Evolutionary conservation across 2,113 vertebrate genomes (phyloP), one percentile per base, ranked within the genome.

Genomic region (Epinephelus lanceolatus): DNA sequence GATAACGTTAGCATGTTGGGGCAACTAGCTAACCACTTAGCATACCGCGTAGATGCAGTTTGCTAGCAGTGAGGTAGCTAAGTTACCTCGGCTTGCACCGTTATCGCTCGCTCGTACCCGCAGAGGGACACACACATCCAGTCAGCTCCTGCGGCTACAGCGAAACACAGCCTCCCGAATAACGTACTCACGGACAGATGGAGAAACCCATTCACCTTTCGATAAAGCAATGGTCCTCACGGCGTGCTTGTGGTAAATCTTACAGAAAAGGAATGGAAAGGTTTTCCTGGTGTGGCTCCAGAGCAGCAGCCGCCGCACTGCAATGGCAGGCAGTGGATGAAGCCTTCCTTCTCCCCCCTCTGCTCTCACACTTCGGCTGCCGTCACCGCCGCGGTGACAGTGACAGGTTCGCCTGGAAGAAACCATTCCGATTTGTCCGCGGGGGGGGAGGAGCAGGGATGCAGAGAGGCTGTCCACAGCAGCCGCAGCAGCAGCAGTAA

Each of bases 381-480:
- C 94, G 90, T 82, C 89, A 84, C 92, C 80, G 88, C 94, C 93
- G 84, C 91, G 78, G 91, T 83, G 92, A 93, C 94, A 92, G 91
- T 90, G 95, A 95, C 95, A 92, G 95, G 92, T 94, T 94, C 89
- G 94, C 88, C 92, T 89, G 95, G 95, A 93, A 92, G 78, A 92
- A 93, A 95, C 95, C 95, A 96, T 94, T 94, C 89, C 78, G 72
- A 12, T 89, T 70, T 81, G 65, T 94, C 83, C 89, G 76, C 88
- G 87, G 93, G 93, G 91, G 30, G 30, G 73, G 67, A 12, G 33
- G 69, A 52, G 57, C 6, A 6, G 27, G 56, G 87, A 88, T 91
- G 89, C 88, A 80, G 85, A 81, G 65, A 79, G 60, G 87, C 62
- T 73, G 68, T 57, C 69, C 78, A 57, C 86, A 89, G 84, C 86